These are phyloP conservation scores for Physocephala rufipes DNA, from an alignment of 2,888 invertebrate species.

Conservation along the genomic window DNA sequence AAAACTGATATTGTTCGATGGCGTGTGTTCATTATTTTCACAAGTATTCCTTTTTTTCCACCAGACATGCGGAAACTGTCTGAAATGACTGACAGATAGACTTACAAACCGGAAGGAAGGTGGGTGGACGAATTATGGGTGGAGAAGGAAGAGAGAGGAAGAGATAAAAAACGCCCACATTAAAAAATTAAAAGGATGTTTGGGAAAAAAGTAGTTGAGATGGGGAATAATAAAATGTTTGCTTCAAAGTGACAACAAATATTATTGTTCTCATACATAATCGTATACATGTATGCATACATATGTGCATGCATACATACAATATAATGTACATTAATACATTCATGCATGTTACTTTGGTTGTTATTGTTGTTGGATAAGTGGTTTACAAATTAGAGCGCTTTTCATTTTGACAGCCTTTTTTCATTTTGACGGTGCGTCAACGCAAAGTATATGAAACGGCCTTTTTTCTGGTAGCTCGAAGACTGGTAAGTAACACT, in stretches of 20 bases:
- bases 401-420: constrained; percentile 40
- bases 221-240: constrained; percentile 9
- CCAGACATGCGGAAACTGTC: neutral
- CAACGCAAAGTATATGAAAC: constrained; percentile 21
- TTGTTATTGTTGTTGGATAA: neutral
- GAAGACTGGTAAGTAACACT: neutral
- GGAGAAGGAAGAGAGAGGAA: neutral
- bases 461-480: neutral
- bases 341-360: constrained; percentile 26
- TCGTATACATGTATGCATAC: too few relatives aligned
- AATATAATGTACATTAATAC: constrained; percentile 19
- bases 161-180: too few relatives aligned
- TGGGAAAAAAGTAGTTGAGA: neutral
- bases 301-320: too few relatives aligned
- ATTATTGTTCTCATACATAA: constrained; percentile 12
- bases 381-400: constrained; percentile 32
- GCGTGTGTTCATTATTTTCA: neutral
- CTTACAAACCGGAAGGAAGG: neutral
- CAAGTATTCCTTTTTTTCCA: neutral
- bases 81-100: constrained; percentile 10
- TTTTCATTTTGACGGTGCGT: constrained; percentile 37
- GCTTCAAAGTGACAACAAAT: constrained; percentile 15
- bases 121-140: too few relatives aligned
- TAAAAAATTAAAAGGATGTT: neutral
- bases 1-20: neutral